Evolutionary conservation across 1,140 invertebrate genomes (phyloP).

Genomic region (Hycleus cichorii): DNA sequence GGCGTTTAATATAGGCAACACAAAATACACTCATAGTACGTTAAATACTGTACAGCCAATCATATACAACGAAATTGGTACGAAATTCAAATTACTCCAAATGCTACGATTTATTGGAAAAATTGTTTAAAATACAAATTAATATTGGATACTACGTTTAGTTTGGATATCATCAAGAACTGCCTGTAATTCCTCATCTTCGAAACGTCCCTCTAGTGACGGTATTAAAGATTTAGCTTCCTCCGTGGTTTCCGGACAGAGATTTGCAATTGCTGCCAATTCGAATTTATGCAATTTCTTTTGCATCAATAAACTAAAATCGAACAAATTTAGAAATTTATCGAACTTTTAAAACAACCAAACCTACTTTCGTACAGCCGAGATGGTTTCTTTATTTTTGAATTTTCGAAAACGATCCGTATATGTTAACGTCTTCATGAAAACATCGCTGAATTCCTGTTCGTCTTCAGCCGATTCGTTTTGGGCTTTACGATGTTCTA

Average conservation of each 20-base stretch:
- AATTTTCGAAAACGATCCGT: constrained; percentile 94
- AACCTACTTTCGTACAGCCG: constrained; percentile 80
- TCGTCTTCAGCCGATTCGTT: constrained; percentile 98
- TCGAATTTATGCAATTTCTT: constrained; percentile 99
- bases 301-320: constrained; percentile 78
- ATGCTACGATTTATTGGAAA: too few species aligned
- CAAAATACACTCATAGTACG: too few species aligned
- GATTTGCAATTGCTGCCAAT: constrained; percentile 91
- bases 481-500: constrained; percentile 95
- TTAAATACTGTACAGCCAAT: too few species aligned
- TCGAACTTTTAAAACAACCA: too few species aligned
- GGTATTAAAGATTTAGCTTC: constrained; percentile 97
- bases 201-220: constrained; percentile 89
- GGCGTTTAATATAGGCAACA: too few species aligned
- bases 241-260: constrained; percentile 96
- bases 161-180: constrained; percentile 97
- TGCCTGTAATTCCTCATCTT: constrained; percentile 91
- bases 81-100: too few species aligned
- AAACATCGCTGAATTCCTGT: constrained; percentile 96
- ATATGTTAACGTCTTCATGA: constrained; percentile 96
- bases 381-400: constrained; percentile 97
- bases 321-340: constrained; percentile 15
- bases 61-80: too few species aligned
- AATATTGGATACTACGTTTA: constrained; percentile 95
- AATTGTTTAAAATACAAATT: constrained; percentile 31